Conservation (phyloP, 2,888 invertebrate genomes). For the Diplolepis rosae region DNA sequence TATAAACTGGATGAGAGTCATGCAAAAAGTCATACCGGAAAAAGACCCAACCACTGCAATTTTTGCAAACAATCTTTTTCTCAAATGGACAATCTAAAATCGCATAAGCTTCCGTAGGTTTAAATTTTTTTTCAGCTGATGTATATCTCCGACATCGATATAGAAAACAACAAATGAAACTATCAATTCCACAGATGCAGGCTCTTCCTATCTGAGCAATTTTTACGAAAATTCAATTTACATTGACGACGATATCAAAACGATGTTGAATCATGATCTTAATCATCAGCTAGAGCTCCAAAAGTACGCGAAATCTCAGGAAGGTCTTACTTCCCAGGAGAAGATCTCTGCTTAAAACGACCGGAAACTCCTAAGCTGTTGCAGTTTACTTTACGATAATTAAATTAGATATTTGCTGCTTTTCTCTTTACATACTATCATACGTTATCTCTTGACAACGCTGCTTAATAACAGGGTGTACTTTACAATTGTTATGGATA, state of each 20-base stretch:
- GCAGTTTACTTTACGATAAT: conserved; percentile 66
- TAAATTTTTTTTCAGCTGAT: conserved; percentile 62
- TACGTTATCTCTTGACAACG: conserved; percentile 1
- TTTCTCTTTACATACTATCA: conserved; percentile 11
- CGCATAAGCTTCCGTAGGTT: conserved; percentile 57
- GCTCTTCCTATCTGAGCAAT: conserved; percentile 61
- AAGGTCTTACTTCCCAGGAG: conserved; percentile 49
- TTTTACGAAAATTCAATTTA: conserved; percentile 65
- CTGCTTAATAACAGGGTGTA: conserved; percentile 9
- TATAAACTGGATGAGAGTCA: conserved; percentile 68
- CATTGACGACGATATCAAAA: conserved; percentile 67
- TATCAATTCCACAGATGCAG: conserved; percentile 63
- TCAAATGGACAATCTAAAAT: conserved; percentile 68
- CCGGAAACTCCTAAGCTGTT: conserved; percentile 68
- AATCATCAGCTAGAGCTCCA: conserved; percentile 58
- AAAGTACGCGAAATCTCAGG: conserved; percentile 56
- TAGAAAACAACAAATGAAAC: conserved; percentile 69
- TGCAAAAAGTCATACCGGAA: conserved; percentile 66
- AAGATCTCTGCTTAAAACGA: conserved; percentile 67
- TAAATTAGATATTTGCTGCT: conserved; percentile 29
- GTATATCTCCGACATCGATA: conserved; percentile 66
- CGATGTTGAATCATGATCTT: conserved; percentile 64
- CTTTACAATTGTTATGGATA: conserved; percentile 15
- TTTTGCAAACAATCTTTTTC: conserved; percentile 68
- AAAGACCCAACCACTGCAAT: conserved; percentile 65